Conservation (phyloP, 2,797 vertebrate genomes). For the Crocidura indochinensis region DNA sequence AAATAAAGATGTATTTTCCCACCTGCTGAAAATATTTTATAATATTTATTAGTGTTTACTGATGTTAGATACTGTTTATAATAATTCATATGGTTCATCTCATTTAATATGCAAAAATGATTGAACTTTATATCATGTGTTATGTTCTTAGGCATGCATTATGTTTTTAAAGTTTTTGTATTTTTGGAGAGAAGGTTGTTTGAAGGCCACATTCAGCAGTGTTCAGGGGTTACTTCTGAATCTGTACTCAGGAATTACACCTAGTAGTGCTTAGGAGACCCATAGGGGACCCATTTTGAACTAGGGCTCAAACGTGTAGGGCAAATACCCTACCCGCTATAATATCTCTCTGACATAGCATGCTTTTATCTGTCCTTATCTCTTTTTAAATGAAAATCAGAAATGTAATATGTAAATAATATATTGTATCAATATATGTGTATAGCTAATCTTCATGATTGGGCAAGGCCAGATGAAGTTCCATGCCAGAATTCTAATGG, state of each 20-base stretch:
- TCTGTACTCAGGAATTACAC: too few relatives aligned
- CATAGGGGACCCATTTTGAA: too few relatives aligned
- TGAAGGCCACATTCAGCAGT: too few relatives aligned
- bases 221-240: too few relatives aligned
- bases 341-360: too few relatives aligned
- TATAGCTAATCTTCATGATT: not conserved
- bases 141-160: too few relatives aligned
- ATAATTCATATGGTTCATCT: not conserved
- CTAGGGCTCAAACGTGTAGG: too few relatives aligned
- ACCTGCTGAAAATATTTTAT: not conserved
- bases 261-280: too few relatives aligned
- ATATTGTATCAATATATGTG: conserved; percentile 48
- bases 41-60: conserved; percentile 4
- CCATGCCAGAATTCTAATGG: not conserved
- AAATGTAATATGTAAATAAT: conserved; percentile 28
- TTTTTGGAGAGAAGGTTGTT: too few relatives aligned
- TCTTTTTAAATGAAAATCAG: conserved; percentile 1
- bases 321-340: too few relatives aligned
- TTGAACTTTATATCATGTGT: not conserved
- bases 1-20: not conserved
- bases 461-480: conserved; percentile 15
- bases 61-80: not conserved
- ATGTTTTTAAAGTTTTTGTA: too few relatives aligned
- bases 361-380: not conserved
- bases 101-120: conserved; percentile 36